Base-by-base conservation (phyloP, 2,797 vertebrate species). In the Tachyglossus aculeatus region DNA sequence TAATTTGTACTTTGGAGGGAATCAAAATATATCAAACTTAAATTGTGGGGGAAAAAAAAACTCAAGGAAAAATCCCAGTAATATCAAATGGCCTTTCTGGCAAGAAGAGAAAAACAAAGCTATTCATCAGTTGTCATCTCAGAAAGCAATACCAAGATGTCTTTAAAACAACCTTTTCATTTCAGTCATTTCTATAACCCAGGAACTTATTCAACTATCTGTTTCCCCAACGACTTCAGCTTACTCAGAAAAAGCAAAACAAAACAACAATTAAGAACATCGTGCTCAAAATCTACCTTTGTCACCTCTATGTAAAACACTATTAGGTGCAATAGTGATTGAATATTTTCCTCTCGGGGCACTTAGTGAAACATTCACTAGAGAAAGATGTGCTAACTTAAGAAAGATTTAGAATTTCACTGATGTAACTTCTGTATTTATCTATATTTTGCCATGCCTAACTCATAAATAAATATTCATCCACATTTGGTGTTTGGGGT, bases 291-390 rank as follows among this genome's bases (percentile, higher is more conserved):
- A 51, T 60, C 57, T 73, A 58, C 25, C 74, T 86, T 81, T 83
- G 78, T 86, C 60, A 45, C 15, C 63, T 66, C 68, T 74, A 53
- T 29, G 80, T 58, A 69, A 69, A 86, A 81, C 67, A 76, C 76
- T 78, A 80, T 86, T 84, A 89, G 66, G n/a, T 55, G 48, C 75
- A 67, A 83, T 63, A 58, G 19, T 21, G 84, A 81, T 81, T 85
- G 75, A 75, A 7, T 71, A 82, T 77, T 77, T 79, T 67, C 62
- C 19, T 5, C 56, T 78, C 73, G 21, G 19, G 58, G 44, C 44
- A 74, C 73, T 74, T 56, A 80, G 29, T 31, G 18, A 27, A 66
- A 71, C 25, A 72, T 71, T 73, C 73, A 61, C 36, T 74, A 72
- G 57, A 34, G 63, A 69, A 74, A 80, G 53, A 55, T n/a, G 3